Percentiles rank a stretch among this genome's conserved stretches.
Conservation (phyloP, 2,797 vertebrate species). For the Melanogrammus aeglefinus region DNA sequence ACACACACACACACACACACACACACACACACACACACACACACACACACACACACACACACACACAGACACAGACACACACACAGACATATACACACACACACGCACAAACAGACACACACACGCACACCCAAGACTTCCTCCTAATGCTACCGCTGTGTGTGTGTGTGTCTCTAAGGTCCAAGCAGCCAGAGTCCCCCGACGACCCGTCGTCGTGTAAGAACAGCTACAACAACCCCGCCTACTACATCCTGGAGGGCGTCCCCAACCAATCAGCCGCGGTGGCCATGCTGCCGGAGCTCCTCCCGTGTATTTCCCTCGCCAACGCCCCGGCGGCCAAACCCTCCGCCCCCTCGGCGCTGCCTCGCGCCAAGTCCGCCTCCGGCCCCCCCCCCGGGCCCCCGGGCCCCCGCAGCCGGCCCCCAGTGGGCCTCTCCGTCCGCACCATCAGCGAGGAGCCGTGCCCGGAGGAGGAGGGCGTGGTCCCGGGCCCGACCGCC, state of each 20-base stretch:
- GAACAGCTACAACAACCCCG: slow-evolving; percentile 97
- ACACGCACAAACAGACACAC: neutral
- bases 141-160: neutral
- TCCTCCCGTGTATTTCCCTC: slow-evolving; percentile 65
- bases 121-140: neutral
- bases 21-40: neutral
- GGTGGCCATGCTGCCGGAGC: slow-evolving; percentile 73
- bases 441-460: slow-evolving; percentile 78
- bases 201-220: slow-evolving; percentile 79
- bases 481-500: slow-evolving; percentile 22
- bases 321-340: slow-evolving; percentile 59
- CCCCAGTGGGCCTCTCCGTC: slow-evolving; percentile 38
- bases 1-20: neutral
- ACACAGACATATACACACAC: neutral
- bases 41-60: neutral
- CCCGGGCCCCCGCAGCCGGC: slow-evolving; percentile 46
- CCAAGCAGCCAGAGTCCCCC: slow-evolving; percentile 73
- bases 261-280: slow-evolving; percentile 88
- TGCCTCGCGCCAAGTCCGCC: slow-evolving; percentile 78
- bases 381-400: slow-evolving; percentile 39
- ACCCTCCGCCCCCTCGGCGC: slow-evolving; percentile 45
- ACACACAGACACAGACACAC: neutral
- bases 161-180: slow-evolving; percentile 57
- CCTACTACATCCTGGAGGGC: slow-evolving; percentile 94
- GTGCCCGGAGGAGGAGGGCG: slow-evolving; percentile 79